Evolutionary conservation across 2,888 invertebrate species (phyloP).

Genomic region (Penaeus monodon): DNA sequence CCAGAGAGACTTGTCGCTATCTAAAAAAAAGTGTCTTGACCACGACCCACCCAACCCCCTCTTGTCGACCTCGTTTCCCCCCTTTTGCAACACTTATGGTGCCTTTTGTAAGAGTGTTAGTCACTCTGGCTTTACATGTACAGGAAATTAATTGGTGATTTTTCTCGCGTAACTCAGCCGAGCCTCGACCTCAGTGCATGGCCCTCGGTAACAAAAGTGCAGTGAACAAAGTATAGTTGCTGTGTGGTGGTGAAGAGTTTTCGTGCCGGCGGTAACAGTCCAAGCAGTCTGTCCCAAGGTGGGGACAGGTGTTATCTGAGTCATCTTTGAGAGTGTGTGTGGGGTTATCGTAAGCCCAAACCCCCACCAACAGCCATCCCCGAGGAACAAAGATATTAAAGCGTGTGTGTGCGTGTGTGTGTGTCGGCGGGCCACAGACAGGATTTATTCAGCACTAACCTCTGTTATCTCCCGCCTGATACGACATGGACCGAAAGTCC

Average conservation of each 20-base stretch:
- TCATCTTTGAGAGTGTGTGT: too few relatives aligned
- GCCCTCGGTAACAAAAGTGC: conserved; percentile 29
- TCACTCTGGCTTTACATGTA: conserved; percentile 31
- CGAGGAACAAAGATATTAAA: conserved; percentile 34
- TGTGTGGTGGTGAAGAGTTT: conserved; percentile 47
- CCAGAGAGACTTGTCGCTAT: neutral
- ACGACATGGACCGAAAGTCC: conserved; percentile 56
- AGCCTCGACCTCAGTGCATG: conserved; percentile 36
- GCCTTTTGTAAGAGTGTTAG: neutral
- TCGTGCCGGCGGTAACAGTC: conserved; percentile 33
- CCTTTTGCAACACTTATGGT: conserved; percentile 42
- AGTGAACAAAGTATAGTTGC: conserved; percentile 41
- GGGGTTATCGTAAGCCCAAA: too few relatives aligned
- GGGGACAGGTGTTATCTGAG: conserved; percentile 20
- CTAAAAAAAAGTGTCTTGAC: neutral
- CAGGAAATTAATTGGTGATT: conserved; percentile 44
- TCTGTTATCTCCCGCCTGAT: conserved; percentile 34
- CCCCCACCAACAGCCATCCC: too few relatives aligned
- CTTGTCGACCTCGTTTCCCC: conserved; percentile 34
- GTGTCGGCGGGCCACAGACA: conserved; percentile 45
- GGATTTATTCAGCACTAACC: conserved; percentile 37
- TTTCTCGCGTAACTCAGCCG: conserved; percentile 9
- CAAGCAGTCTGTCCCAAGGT: conserved; percentile 36
- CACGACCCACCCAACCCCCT: conserved; percentile 6
- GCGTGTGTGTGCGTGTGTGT: conserved; percentile 2